Base-by-base conservation (phyloP, 2,888 invertebrate genomes). In the Eupithecia vulgata region DNA sequence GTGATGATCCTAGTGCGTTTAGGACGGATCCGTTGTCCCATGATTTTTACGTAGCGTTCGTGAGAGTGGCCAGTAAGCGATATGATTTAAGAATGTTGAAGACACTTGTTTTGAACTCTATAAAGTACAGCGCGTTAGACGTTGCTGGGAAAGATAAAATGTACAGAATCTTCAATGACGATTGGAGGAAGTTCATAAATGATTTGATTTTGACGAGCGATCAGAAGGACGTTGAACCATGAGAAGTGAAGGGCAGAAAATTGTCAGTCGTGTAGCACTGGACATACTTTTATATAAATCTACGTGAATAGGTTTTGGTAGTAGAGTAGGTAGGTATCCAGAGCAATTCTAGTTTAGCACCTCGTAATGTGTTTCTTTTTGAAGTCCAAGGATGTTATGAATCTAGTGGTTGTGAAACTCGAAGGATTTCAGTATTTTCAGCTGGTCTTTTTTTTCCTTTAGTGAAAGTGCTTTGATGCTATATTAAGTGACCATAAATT, bases 1-100 rank as follows among this genome's bases (percentile, higher is more conserved):
- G 96, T 81, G 98, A 98, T 82, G 97, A 97, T 86, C 97, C 97
- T 0, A 96, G 97, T 0, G 95, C 96, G 12, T 98, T 97, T 97
- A 96, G 95, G 0, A 95, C 96, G 0, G 94, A 95, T n/a, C 97
- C 96, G 0, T 83, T 98, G 10, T 96, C 97, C 25, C 96, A 97
- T 81, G 98, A 98, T 84, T 97, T 96, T 83, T 98, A 97, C 84
- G 95, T 97, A 62, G 95, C 96, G 0, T 97, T 97, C 81, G 93
- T 97, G 89, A 97, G 96, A 0, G 95, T 97, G 68, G 96, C 97
- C 42, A 96, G 97, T 35, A 94, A 94, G 71, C 94, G 95, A 69
- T 95, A 96, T 0, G 97, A 97, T 80, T 85, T 98, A 52, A 95
- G 96, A 67, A 91, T 97, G 74, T 91, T 98, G 12, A 98, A 98